These are phyloP conservation scores for Eospalax fontanierii DNA, from an alignment of 2,797 vertebrate species.

Conservation along the genomic window DNA sequence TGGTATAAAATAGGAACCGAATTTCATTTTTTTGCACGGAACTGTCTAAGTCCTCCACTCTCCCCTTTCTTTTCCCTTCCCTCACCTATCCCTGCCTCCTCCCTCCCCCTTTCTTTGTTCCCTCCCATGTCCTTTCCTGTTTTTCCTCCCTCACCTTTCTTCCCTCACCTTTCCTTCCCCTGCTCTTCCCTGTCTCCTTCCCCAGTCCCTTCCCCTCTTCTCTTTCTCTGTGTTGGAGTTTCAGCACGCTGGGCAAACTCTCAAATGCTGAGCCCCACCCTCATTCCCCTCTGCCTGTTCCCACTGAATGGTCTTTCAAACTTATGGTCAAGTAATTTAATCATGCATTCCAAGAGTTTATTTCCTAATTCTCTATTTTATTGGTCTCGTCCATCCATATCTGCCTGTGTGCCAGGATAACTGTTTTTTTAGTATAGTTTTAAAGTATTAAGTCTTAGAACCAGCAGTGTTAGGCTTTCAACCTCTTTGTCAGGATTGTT, in stretches of 20 bases:
- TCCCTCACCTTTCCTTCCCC: neutral
- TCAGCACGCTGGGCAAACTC: neutral
- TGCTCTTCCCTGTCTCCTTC: neutral
- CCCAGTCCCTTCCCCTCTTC: too few relatives aligned
- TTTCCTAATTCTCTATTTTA: neutral
- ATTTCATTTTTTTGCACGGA: neutral
- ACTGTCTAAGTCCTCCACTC: neutral
- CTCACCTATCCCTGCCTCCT: neutral
- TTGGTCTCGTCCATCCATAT: neutral
- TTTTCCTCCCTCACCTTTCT: neutral
- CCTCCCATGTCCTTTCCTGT: neutral
- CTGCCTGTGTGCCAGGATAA: neutral
- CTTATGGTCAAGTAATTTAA: conserved; percentile 34
- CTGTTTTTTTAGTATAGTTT: conserved; percentile 19
- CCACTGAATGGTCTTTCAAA: neutral
- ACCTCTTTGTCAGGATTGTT: conserved; percentile 10
- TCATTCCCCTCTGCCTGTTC: neutral
- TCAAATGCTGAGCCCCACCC: neutral
- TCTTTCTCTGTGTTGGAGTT: neutral
- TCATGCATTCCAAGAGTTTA: neutral
- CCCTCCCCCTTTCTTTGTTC: neutral
- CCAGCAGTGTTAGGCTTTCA: neutral
- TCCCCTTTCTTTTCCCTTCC: neutral
- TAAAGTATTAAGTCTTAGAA: conserved; percentile 46
- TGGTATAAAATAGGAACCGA: neutral